A percentile compares a stretch with the other conserved stretches of the same genome.
Conservation (phyloP, 2,888 invertebrate species). For the Gymnoscelis rufifasciata region DNA sequence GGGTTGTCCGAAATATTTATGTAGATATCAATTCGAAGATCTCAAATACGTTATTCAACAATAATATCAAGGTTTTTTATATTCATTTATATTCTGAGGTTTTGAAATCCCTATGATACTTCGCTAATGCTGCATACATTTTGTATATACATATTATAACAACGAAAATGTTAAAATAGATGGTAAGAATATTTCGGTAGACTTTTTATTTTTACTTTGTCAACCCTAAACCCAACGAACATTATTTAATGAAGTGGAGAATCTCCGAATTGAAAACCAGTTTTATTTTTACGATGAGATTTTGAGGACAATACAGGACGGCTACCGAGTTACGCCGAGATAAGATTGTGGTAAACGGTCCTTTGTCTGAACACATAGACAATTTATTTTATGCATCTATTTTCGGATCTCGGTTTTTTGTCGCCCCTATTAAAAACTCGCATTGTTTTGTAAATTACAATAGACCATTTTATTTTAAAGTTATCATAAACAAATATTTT, state of each 20-base stretch:
- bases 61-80: no score
- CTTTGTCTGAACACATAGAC: constrained; percentile 41
- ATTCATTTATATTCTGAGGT: no score
- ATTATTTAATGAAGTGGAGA: constrained; percentile 35
- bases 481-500: no score
- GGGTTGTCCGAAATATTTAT: constrained; percentile 7
- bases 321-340: constrained; percentile 58
- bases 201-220: constrained; percentile 3
- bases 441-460: constrained; percentile 22
- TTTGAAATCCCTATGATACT: no score
- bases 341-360: constrained; percentile 56
- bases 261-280: constrained; percentile 39
- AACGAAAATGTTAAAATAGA: no score
- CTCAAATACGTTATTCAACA: no score
- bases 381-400: constrained; percentile 19
- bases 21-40: no score
- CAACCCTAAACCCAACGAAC: constrained; percentile 23
- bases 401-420: constrained; percentile 24
- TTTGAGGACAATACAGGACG: constrained; percentile 51
- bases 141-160: no score
- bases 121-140: no score
- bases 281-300: constrained; percentile 56
- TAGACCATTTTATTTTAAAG: constrained; percentile 13
- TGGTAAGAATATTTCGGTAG: no score
- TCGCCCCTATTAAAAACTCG: constrained; percentile 25